Percentiles rank a stretch among this genome's conserved stretches.
Conservation (phyloP, 2,797 vertebrate species). For the Acanthurus leucopareius region DNA sequence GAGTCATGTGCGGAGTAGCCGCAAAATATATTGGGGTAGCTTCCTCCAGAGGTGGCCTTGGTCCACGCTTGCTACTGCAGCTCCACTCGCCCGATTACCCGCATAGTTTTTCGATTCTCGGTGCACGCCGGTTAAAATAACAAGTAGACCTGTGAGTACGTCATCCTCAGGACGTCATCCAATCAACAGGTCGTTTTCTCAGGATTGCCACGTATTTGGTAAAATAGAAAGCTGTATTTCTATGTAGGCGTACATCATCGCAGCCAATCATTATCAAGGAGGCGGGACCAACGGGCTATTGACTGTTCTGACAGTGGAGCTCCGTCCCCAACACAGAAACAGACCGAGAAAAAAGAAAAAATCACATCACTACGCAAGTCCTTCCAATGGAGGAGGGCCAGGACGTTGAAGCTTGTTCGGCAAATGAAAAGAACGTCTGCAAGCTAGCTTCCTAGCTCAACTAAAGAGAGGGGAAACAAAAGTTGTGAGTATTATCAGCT, state of each 20-base stretch:
- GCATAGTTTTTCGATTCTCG: background rate
- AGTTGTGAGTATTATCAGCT: slow-evolving; percentile 77
- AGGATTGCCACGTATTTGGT: slow-evolving; percentile 54
- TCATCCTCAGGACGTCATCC: slow-evolving; percentile 63
- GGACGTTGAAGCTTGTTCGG: slow-evolving; percentile 75
- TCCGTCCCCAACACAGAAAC: slow-evolving; percentile 60
- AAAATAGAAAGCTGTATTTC: slow-evolving; percentile 47
- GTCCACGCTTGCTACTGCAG: background rate
- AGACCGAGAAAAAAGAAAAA: slow-evolving; percentile 66
- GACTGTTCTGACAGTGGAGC: slow-evolving; percentile 70
- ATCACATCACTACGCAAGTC: slow-evolving; percentile 79
- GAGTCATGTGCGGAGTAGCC: background rate
- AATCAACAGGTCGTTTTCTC: slow-evolving; percentile 70
- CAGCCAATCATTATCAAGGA: slow-evolving; percentile 45
- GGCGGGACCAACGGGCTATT: slow-evolving; percentile 54
- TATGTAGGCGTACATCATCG: slow-evolving; percentile 41
- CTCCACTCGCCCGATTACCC: slow-evolving; percentile 4
- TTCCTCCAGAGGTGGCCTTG: background rate
- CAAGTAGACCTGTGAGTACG: slow-evolving; percentile 8
- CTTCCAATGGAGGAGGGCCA: slow-evolving; percentile 82
- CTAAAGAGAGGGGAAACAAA: slow-evolving; percentile 65
- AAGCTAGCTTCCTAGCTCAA: slow-evolving; percentile 76
- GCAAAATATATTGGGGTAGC: background rate
- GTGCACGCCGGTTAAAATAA: background rate
- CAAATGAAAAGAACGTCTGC: slow-evolving; percentile 77